Base-by-base conservation (phyloP, 2,797 vertebrate species). In the Apodemus agrarius region DNA sequence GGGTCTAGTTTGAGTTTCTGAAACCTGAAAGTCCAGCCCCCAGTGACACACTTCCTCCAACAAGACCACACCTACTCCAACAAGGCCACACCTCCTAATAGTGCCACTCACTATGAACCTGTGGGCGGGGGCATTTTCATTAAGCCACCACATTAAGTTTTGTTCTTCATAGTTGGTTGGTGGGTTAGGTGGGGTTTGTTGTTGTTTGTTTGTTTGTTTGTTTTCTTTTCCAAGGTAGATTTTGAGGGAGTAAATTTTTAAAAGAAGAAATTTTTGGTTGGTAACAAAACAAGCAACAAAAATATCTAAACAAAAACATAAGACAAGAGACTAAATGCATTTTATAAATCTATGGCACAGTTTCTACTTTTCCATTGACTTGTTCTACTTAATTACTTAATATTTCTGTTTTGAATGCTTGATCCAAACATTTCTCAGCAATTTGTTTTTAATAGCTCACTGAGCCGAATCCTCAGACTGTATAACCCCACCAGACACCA, bases 181-280 rank as follows among this genome's bases (percentile, higher is more conserved):
- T 26, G 1, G 31, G 7, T 22, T 17, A 12, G 37, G 21, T 75
- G 1, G 31, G 21, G n/a, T 9, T 43, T 83, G 24, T 26, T 84
- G 69, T 21, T 65, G 12, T 65, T 61, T 59, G 29, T 31, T 34
- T 46, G 19, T 85, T 85, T 19, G 6, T 49, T 67, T 72, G 34
- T 17, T 74, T 83, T 37, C 86, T 87, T 96, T 95, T 83, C 94
- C 43, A 74, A 90, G 95, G 79, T 97, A 93, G 97, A 96, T 57
- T 97, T 96, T 75, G 83, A 97, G 65, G 57, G 69, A 93, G 57
- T 97, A 16, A 6, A 95, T 96, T 96, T 95, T 59, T n/a, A n/a
- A n/a, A 76, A 67, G 93, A 93, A 98, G 46, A 86, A 97, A 78
- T 96, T 93, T 97, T 93, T 75, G 94, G 72, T 96, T 84, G 96